Evolutionary conservation across 2,797 vertebrate genomes (phyloP).

Genomic region (Iguana delicatissima): DNA sequence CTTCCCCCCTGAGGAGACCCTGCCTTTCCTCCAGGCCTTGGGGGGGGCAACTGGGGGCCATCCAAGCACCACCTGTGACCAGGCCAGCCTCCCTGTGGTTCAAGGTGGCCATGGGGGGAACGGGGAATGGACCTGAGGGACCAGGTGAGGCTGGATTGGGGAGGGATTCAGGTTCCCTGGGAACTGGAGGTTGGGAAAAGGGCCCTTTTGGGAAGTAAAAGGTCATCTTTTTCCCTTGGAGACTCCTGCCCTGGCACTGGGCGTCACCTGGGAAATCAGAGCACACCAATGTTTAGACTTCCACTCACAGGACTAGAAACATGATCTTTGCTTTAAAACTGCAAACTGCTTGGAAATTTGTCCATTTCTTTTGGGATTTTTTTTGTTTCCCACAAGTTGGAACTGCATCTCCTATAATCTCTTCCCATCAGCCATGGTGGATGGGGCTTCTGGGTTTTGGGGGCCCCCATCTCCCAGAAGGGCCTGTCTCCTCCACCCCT

Average conservation of each 20-base stretch:
- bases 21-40: slow-evolving; percentile 6
- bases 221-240: too few species aligned
- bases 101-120: not conserved
- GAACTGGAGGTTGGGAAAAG: not conserved
- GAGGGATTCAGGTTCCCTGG: too few species aligned
- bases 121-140: not conserved
- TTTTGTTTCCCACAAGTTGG: too few species aligned
- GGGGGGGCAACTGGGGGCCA: slow-evolving; percentile 23
- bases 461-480: too few species aligned
- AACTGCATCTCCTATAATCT: too few species aligned
- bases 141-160: not conserved
- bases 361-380: not conserved
- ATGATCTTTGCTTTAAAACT: too few species aligned
- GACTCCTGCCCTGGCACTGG: not conserved
- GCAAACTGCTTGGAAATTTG: too few species aligned
- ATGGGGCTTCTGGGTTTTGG: too few species aligned
- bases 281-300: not conserved
- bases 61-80: not conserved
- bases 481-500: too few species aligned
- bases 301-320: not conserved
- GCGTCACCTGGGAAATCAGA: too few species aligned
- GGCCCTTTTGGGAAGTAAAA: not conserved
- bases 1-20: slow-evolving; percentile 2
- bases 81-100: slow-evolving; percentile 23
- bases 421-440: too few species aligned